Base-by-base conservation (phyloP, 1,140 invertebrate genomes). In the Drosophila guanche region DNA sequence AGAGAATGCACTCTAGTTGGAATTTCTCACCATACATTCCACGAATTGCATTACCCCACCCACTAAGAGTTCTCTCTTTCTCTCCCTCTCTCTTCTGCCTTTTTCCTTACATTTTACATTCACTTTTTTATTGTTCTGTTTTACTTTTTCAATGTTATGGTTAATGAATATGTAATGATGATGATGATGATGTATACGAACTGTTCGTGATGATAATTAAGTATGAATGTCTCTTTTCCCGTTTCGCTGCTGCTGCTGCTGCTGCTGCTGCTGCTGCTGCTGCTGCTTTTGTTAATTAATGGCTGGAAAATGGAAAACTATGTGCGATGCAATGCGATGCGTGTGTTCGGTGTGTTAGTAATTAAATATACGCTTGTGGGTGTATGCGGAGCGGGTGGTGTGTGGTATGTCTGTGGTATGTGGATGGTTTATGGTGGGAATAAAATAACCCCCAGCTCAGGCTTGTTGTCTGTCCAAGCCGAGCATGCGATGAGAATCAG, bases 161-260 rank as follows among this genome's bases (percentile, higher is more conserved):
- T 88, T 83, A 74, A 88, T 88, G 83, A 88, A 89, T 89, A 86
- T 84, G 75, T 76, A 89, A 88, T 86, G 81, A 86, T 86, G 81
- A 86, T 77, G 68, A 60, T 54, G 50, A 65, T 81, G 76, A 76
- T 88, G 75, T 68, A 71, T 63, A 88, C 79, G 78, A 80, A 77
- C 75, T 65, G 67, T 67, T 56, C 79, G 63, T 65, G 73, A 70
- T 59, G 70, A 66, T 79, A 68, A 73, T 65, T 73, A 74, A 66
- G 61, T 48, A 69, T 75, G 72, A 73, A 73, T 73, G 70, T 73
- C 46, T 73, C 51, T 46, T 56, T 56, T 56, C 51, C 40, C 63
- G 66, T 69, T 50, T 62, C 55, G 55, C 57, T 79, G 56, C 62
- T 66, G 56, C 16, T 20, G 16, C 16, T 20, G 16, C 16, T 20